Evolutionary conservation across 2,888 invertebrate genomes (phyloP).

Genomic region (Dolichopus griseipennis): DNA sequence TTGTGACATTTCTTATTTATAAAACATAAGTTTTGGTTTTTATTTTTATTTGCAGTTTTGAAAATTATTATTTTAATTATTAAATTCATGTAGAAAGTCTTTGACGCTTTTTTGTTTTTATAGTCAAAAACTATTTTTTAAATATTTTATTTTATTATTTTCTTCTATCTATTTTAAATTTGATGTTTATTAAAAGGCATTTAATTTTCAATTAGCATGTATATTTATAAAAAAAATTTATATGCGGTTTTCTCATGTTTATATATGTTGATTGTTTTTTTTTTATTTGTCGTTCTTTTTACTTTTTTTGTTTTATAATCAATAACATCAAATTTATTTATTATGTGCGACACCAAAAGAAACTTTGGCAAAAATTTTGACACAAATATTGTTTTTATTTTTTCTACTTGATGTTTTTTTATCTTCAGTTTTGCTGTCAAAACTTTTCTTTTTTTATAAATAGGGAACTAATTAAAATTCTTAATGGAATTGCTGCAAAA

Average conservation of each 20-base stretch:
- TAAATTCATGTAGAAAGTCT: conserved; percentile 7
- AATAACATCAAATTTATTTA: conserved; percentile 3
- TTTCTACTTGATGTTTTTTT: neutral
- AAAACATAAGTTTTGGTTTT: conserved; percentile 20
- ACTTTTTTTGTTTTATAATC: neutral
- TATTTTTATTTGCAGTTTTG: conserved; percentile 16
- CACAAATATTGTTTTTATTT: conserved; percentile 1
- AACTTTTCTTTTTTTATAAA: neutral
- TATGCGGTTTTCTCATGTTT: neutral
- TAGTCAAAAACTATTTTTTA: neutral
- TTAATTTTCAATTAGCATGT: neutral
- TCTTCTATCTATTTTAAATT: neutral
- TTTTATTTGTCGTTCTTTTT: neutral
- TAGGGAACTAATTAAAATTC: conserved; percentile 4
- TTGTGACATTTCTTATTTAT: conserved; percentile 54
- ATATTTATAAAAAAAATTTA: neutral
- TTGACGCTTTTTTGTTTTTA: neutral
- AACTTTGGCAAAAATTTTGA: conserved; percentile 6
- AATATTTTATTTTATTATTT: neutral
- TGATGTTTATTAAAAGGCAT: conserved; percentile 3
- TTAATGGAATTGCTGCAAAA: neutral
- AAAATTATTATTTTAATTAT: neutral
- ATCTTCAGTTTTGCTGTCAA: conserved; percentile 4
- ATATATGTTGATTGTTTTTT: neutral
- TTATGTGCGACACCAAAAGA: conserved; percentile 6